phyloP scores from a whole-genome alignment of 2,888 invertebrate species.

The Habroteleia sp. region DNA sequence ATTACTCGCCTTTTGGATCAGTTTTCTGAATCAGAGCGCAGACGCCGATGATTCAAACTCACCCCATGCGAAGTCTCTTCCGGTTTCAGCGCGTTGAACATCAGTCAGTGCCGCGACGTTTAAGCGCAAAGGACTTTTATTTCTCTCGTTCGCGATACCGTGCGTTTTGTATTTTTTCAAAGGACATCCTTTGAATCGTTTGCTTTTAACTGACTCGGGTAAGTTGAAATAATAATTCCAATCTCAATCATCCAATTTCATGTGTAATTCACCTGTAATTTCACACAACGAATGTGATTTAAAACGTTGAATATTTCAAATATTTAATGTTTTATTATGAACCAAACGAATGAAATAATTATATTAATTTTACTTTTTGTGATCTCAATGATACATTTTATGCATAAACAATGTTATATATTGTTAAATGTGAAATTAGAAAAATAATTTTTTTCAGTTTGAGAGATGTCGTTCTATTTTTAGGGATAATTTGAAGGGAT shows the following conservation, averaged over 20 bases:
- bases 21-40: slow-evolving; percentile 22
- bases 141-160: slow-evolving; percentile 9
- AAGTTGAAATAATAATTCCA: neutral
- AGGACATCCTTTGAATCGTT: neutral
- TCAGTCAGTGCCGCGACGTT: slow-evolving; percentile 48
- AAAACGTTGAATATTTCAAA: too few species aligned
- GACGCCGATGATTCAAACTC: slow-evolving; percentile 39
- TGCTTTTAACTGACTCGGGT: neutral
- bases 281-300: too few species aligned
- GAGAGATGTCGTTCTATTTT: too few species aligned
- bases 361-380: too few species aligned
- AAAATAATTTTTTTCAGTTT: too few species aligned
- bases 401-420: too few species aligned
- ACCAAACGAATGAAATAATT: too few species aligned
- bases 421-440: too few species aligned
- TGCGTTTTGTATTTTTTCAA: slow-evolving; percentile 1
- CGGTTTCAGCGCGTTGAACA: slow-evolving; percentile 34
- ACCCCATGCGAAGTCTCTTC: slow-evolving; percentile 34
- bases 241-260: neutral
- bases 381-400: too few species aligned
- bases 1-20: slow-evolving; percentile 27
- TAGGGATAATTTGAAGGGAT: too few species aligned
- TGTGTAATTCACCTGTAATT: too few species aligned
- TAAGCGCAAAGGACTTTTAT: slow-evolving; percentile 45
- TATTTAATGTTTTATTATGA: too few species aligned